Evolutionary conservation across 37 sponge, comb jelly and placozoan genomes (phyloP).

Genomic region (Halichondria panicea): DNA sequence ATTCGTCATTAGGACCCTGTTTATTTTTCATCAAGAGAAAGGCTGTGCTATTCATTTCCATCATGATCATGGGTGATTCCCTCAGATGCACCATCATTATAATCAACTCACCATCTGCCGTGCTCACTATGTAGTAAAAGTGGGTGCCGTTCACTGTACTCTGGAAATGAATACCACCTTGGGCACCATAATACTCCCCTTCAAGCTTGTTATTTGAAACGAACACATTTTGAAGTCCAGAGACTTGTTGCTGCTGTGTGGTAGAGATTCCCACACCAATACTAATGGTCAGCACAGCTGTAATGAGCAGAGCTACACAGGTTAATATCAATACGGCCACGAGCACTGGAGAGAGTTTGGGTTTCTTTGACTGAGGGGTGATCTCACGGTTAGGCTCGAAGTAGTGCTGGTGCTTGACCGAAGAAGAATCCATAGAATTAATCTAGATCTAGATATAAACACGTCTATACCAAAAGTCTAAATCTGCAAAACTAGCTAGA

Average conservation of each 20-base stretch:
- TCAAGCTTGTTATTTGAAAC: neutral
- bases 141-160: neutral
- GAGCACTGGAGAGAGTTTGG: neutral
- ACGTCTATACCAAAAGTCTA: no score
- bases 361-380: no score
- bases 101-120: neutral
- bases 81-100: neutral
- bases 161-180: neutral
- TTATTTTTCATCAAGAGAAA: neutral
- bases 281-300: neutral
- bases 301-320: neutral
- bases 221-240: neutral
- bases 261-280: neutral
- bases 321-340: neutral
- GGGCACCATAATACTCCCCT: neutral
- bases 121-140: neutral
- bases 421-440: no score
- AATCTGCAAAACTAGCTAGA: no score
- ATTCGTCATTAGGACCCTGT: neutral
- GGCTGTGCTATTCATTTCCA: neutral
- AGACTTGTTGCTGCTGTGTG: neutral
- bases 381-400: no score
- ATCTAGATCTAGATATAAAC: no score
- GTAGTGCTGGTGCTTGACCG: no score
- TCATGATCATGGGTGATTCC: neutral